Evolutionary conservation across 2,888 invertebrate genomes (phyloP), one percentile per base, ranked within the genome.

Genomic region (Drosophila multiciliata): DNA sequence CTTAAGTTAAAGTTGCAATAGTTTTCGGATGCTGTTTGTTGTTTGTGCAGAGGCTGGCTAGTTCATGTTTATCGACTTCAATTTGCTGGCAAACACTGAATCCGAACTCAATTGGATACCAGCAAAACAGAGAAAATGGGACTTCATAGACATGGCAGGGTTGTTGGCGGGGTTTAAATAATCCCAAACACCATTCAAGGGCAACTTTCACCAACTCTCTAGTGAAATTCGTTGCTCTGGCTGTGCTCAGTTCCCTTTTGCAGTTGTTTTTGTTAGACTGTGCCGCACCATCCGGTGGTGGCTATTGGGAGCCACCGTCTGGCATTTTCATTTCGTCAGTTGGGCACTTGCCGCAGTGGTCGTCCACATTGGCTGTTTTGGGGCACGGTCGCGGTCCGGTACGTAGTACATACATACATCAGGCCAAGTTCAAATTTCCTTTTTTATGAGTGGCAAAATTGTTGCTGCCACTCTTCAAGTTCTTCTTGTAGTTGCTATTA

Each of bases 391-490:
- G 74, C 62, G 60, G 61, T 68, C 67, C 66, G 84, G 87, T 29
- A 90, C 55, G n/a, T n/a, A n/a, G 15, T 20, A 57, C 42, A 49
- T 40, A 50, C 90, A 86, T 87, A 89, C 86, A 88, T 87, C 86
- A 85, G 83, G 88, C 88, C 89, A 90, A 87, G 87, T 87, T 89
- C 90, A 90, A 90, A 87, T 90, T 87, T 87, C 84, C 84, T 90
- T 85, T 90, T 86, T 90, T 85, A 83, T 88, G 83, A 85, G 86
- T 90, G 73, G 75, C 80, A 76, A 84, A 84, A 89, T 85, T 85
- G 88, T 90, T 86, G 90, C 68, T 76, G 70, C 33, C 58, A 17
- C 73, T 73, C 36, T 50, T 58, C 12, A 61, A 49, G 57, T 74
- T 65, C 76, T 67, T 70, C 50, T 50, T 75, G 53, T 66, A 73